Percentiles rank a stretch among this genome's conserved stretches.
These are phyloP conservation scores for Patiria miniata DNA, from an alignment of 35 echinoderm and acorn worm species.

Conservation along the genomic window DNA sequence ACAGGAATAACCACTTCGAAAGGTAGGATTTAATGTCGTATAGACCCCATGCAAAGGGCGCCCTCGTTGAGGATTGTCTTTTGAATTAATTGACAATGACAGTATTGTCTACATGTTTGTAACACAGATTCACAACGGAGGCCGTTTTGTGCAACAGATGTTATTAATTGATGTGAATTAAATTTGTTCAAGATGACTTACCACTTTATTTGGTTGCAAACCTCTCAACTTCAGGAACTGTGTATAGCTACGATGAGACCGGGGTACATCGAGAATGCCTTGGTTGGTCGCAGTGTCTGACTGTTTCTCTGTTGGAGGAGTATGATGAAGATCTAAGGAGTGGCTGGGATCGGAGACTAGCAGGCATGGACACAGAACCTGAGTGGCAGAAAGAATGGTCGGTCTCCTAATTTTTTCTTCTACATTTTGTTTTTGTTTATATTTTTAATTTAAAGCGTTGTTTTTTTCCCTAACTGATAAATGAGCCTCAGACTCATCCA, in stretches of 20 bases:
- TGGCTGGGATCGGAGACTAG: conserved; percentile 43
- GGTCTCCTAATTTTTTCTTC: background rate
- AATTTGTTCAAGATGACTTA: too few relatives aligned
- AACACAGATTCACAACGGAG: too few relatives aligned
- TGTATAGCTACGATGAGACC: conserved; percentile 32
- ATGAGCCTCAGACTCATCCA: too few relatives aligned
- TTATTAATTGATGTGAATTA: too few relatives aligned
- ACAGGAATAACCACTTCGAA: background rate
- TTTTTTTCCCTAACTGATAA: background rate
- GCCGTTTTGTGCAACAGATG: too few relatives aligned
- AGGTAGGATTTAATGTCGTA: background rate
- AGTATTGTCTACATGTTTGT: too few relatives aligned
- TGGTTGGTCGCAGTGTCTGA: conserved; percentile 22
- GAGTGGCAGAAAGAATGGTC: conserved; percentile 9
- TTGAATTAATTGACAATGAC: too few relatives aligned
- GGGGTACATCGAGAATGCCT: conserved; percentile 17
- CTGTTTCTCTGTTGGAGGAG: conserved; percentile 23
- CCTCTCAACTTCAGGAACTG: conserved; percentile 7
- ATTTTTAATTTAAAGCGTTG: background rate
- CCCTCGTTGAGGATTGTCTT: too few relatives aligned
- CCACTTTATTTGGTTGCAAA: too few relatives aligned
- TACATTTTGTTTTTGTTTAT: background rate
- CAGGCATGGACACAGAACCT: background rate
- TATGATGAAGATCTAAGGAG: conserved; percentile 32
- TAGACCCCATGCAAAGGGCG: too few relatives aligned